Evolutionary conservation across 2,888 invertebrate genomes (phyloP).

Genomic region (Melieria crassipennis): DNA sequence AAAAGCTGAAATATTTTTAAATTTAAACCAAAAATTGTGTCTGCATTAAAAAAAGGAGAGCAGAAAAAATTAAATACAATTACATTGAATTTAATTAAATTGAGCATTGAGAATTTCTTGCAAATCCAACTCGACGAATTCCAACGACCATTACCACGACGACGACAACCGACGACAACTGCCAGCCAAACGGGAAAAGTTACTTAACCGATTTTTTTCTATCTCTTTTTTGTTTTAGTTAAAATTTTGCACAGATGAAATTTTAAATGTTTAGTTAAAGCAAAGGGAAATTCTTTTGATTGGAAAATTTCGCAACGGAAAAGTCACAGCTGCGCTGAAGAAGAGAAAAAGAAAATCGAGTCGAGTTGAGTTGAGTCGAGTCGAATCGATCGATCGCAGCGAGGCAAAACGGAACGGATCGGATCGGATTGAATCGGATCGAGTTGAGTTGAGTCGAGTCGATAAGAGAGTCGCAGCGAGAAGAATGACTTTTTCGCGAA

Average conservation of each 20-base stretch:
- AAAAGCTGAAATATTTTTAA: slow-evolving; percentile 28
- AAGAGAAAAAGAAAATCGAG: slow-evolving; percentile 16
- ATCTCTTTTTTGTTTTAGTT: slow-evolving; percentile 40
- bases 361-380: slow-evolving; percentile 1
- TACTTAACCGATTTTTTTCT: slow-evolving; percentile 35
- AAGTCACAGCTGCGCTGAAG: slow-evolving; percentile 21
- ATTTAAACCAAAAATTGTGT: slow-evolving; percentile 4
- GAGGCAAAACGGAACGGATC: background rate
- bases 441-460: background rate
- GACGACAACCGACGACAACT: background rate
- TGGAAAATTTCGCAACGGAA: slow-evolving; percentile 28
- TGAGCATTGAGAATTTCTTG: too few relatives aligned
- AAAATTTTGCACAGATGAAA: slow-evolving; percentile 39
- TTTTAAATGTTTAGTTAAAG: slow-evolving; percentile 40
- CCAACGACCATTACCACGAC: too few relatives aligned
- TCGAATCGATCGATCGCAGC: background rate
- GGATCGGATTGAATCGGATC: background rate
- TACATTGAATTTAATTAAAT: slow-evolving; percentile 21
- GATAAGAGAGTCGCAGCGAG: slow-evolving; percentile 24
- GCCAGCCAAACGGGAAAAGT: slow-evolving; percentile 14
- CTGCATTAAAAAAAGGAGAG: slow-evolving; percentile 1
- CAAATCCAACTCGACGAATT: too few relatives aligned
- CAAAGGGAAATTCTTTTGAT: slow-evolving; percentile 1
- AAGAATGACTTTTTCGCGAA: slow-evolving; percentile 65
- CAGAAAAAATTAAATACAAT: slow-evolving; percentile 11